Conservation (phyloP, 2,113 vertebrate genomes). For the Antechinus stuartii region DNA sequence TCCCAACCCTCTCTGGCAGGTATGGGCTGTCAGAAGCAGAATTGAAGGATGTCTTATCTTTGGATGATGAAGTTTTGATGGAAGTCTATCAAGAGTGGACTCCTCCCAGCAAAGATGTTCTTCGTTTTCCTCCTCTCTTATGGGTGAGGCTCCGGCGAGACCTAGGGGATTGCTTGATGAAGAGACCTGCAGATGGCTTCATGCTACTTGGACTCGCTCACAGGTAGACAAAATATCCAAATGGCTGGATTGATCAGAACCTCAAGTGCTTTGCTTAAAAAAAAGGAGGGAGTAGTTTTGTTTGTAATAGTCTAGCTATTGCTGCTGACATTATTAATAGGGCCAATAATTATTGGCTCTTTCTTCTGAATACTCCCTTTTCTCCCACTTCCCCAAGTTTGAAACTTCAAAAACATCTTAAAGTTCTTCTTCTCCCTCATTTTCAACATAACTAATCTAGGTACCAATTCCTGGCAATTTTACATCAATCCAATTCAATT, state of each 20-base stretch:
- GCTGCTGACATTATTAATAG: background rate
- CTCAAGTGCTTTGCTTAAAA: background rate
- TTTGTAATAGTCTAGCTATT: background rate
- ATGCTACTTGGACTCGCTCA: conserved; percentile 80
- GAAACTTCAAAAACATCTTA: background rate
- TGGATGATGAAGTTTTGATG: conserved; percentile 89
- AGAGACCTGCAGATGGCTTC: conserved; percentile 81
- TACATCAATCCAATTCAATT: background rate
- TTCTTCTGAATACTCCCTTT: background rate
- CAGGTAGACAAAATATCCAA: conserved; percentile 79
- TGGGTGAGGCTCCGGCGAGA: conserved; percentile 87
- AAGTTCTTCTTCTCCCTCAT: background rate
- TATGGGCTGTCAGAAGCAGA: conserved; percentile 88
- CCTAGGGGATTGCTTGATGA: conserved; percentile 82
- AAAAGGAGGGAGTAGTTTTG: background rate
- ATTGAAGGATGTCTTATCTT: conserved; percentile 88
- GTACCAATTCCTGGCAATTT: background rate
- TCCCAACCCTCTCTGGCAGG: conserved; percentile 71
- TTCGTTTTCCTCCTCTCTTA: conserved; percentile 86
- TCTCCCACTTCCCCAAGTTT: background rate
- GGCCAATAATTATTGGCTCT: background rate
- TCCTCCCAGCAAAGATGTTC: conserved; percentile 83
- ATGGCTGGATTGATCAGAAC: background rate
- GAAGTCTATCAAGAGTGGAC: conserved; percentile 85
- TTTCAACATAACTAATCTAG: background rate